phyloP scores from a whole-genome alignment of 2,797 vertebrate genomes.

The Ctenopoma multispine region DNA sequence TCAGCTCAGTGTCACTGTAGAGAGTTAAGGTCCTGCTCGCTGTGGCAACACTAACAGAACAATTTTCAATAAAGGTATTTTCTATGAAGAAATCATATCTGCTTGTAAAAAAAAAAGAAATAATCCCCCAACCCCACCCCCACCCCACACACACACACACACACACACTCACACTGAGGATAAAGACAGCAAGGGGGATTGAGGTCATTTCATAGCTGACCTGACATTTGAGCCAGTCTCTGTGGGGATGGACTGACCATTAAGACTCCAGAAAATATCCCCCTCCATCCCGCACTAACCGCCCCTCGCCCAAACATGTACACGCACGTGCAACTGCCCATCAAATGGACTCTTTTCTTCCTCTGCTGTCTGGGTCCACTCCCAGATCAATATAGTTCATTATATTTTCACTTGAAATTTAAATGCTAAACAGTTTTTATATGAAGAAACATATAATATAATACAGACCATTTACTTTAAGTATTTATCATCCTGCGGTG shows the following conservation, averaged over 20 bases:
- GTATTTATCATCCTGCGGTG: conserved; percentile 46
- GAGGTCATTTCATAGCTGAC: conserved; percentile 79
- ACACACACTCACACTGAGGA: conserved; percentile 18
- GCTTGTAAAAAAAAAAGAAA: background rate
- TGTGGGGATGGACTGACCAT: conserved; percentile 77
- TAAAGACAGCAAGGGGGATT: conserved; percentile 52
- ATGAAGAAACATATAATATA: conserved; percentile 37
- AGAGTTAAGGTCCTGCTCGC: background rate
- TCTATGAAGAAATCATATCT: background rate
- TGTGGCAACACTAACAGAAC: background rate
- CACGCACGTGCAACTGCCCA: conserved; percentile 1
- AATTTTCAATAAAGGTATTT: background rate
- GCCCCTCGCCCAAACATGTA: conserved; percentile 9
- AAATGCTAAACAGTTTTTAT: conserved; percentile 50
- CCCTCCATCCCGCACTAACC: conserved; percentile 47
- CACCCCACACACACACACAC: background rate
- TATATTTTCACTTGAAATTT: conserved; percentile 45
- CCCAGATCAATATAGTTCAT: conserved; percentile 43
- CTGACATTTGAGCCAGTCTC: conserved; percentile 82
- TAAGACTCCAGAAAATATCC: conserved; percentile 62
- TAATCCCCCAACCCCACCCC: background rate
- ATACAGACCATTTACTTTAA: conserved; percentile 53
- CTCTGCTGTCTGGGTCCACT: background rate
- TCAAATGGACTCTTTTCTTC: conserved; percentile 1
- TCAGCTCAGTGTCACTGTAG: background rate